Evolutionary conservation across 2,888 invertebrate genomes (phyloP), one percentile per base, ranked within the genome.

Genomic region (Megaustenia siamemsis): DNA sequence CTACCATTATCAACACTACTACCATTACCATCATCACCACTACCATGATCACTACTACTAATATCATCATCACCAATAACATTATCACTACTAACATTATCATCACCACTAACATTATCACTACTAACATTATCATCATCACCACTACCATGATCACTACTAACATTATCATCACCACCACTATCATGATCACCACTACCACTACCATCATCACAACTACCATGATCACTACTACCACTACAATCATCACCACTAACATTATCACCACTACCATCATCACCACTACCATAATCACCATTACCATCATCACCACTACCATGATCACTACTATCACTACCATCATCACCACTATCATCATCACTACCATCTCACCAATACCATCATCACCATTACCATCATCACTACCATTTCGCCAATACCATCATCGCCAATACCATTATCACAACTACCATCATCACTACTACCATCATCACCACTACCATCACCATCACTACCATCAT

Each of bases 271-370:
- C 38, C 68, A 68, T 68, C 68, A 68, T 68, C 68, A 28, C 32
- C 68, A 68, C 38, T 32, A 68, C 32, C 32, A 28, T 68, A n/a
- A 28, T 68, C 68, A 28, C 32, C 68, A 28, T 68, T 32, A 28
- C 32, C 68, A 68, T 68, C 68, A 28, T 68, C 32, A 68, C 32
- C 68, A 28, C 32, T 10, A 68, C 32, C 24, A 28, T 68, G 28
- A 68, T 68, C 68, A 68, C 32, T 32, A 68, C 32, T 32, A 68
- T 68, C 68, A 68, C 5, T 32, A 68, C 5, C 28, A 68, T 68
- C 68, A 68, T 28, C 24, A 68, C 10, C 68, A 68, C 32, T 32
- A 68, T 68, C 32, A 68, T 28, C n/a, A 66, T 32, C 32, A 28
- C 66, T 18, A 28, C 21, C n/a, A 66, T n/a, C n/a, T 66, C 66